Conservation (phyloP, 2,888 invertebrate genomes). For the Drepanosiphum platanoidis region DNA sequence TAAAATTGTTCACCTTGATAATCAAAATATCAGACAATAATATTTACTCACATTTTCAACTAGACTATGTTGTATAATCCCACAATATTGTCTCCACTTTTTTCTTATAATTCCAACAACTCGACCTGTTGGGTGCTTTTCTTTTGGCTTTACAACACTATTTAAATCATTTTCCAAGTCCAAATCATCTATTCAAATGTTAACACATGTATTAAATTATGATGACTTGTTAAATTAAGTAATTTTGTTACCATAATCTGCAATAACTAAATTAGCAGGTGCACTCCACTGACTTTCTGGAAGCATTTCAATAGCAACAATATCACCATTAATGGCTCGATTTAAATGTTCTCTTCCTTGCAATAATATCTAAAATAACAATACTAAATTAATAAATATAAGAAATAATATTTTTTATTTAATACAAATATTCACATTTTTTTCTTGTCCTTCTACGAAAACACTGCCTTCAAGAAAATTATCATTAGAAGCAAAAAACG, state of each 20-base stretch:
- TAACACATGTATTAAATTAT: not conserved
- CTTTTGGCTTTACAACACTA: conserved; percentile 65
- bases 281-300: conserved; percentile 90
- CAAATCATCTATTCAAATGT: conserved; percentile 60
- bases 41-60: conserved; percentile 71
- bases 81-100: conserved; percentile 98
- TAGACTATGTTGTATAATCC: conserved; percentile 84
- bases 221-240: conserved; percentile 16
- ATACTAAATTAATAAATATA: conserved; percentile 1
- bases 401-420: not conserved
- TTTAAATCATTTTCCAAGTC: conserved; percentile 63
- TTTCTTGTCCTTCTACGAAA: conserved; percentile 81
- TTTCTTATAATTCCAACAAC: conserved; percentile 95
- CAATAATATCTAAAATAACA: conserved; percentile 75
- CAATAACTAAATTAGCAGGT: conserved; percentile 78
- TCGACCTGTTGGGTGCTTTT: conserved; percentile 74
- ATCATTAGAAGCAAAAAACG: conserved; percentile 86
- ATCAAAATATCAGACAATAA: not conserved
- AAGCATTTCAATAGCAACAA: conserved; percentile 89
- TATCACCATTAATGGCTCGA: conserved; percentile 93
- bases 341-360: conserved; percentile 89
- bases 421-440: conserved; percentile 73
- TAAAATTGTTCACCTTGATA: not conserved
- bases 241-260: conserved; percentile 70
- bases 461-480: conserved; percentile 94